Percentiles rank a stretch among this genome's conserved stretches.
These are phyloP conservation scores for Lasioglossum oenotherae DNA, from an alignment of 2,888 invertebrate genomes.

Conservation along the genomic window DNA sequence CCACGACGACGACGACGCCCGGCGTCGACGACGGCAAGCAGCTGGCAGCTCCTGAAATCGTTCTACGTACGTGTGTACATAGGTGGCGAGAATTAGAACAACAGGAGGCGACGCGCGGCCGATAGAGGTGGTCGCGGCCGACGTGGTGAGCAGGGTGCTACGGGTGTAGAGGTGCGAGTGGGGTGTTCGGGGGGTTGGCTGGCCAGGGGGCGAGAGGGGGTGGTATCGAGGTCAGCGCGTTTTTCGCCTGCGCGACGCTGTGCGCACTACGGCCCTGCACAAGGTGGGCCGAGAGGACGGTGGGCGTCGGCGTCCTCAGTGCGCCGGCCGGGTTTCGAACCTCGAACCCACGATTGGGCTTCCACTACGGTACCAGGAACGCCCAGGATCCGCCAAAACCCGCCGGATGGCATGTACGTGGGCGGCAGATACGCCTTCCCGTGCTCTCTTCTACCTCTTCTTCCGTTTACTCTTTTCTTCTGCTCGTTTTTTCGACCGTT, in stretches of 20 bases:
- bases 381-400: conserved; percentile 82
- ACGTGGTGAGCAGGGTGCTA: background rate
- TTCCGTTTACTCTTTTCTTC: conserved; percentile 66
- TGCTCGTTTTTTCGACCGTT: conserved; percentile 55
- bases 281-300: conserved; percentile 75
- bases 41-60: conserved; percentile 61
- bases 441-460: conserved; percentile 66
- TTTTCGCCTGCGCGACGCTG: conserved; percentile 82
- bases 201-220: conserved; percentile 50
- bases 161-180: conserved; percentile 39
- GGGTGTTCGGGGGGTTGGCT: conserved; percentile 27
- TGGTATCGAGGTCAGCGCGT: conserved; percentile 82
- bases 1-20: conserved; percentile 19
- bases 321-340: conserved; percentile 80
- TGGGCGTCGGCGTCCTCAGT: conserved; percentile 81
- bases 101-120: conserved; percentile 43
- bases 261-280: conserved; percentile 76
- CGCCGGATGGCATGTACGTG: conserved; percentile 78
- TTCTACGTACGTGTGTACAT: conserved; percentile 63
- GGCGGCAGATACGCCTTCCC: conserved; percentile 83
- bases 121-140: conserved; percentile 31
- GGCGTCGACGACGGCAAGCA: conserved; percentile 26
- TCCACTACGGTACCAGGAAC: conserved; percentile 80
- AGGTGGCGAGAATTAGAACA: conserved; percentile 69
- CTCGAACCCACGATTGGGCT: conserved; percentile 82